Percentiles rank a stretch among this genome's conserved stretches.
These are phyloP conservation scores for Orthonevra nobilis DNA, from an alignment of 2,888 invertebrate species.

Conservation along the genomic window DNA sequence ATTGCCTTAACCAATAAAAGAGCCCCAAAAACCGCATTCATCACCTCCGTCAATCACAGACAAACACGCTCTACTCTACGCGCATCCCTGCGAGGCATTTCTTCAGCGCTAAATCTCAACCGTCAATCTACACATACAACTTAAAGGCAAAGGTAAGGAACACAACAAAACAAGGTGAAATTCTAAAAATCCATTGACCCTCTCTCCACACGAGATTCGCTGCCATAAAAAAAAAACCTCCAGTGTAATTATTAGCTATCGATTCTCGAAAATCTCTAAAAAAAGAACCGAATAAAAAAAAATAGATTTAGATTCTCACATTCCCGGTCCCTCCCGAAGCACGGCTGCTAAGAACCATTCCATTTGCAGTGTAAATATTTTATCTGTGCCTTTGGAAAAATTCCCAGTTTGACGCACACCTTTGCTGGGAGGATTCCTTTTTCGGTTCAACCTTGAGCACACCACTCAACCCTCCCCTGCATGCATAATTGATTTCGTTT, in stretches of 20 bases:
- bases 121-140: constrained; percentile 8
- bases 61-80: too few relatives aligned
- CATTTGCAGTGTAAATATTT: constrained; percentile 15
- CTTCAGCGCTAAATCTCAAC: constrained; percentile 11
- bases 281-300: too few relatives aligned
- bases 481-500: constrained; percentile 59
- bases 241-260: constrained; percentile 50
- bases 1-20: too few relatives aligned
- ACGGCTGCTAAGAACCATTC: neutral
- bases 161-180: constrained; percentile 56
- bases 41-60: too few relatives aligned
- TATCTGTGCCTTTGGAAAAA: neutral
- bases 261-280: constrained; percentile 32
- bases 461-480: constrained; percentile 10
- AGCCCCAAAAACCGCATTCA: too few relatives aligned
- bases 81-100: constrained; percentile 12
- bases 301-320: neutral
- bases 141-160: neutral
- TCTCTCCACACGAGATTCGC: neutral
- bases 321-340: neutral
- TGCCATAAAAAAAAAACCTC: constrained; percentile 43
- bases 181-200: constrained; percentile 59
- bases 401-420: constrained; percentile 4
- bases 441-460: constrained; percentile 29
- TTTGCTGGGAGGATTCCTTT: constrained; percentile 21